These are phyloP conservation scores for Selenia dentaria DNA, from an alignment of 2,888 invertebrate species.

Conservation along the genomic window DNA sequence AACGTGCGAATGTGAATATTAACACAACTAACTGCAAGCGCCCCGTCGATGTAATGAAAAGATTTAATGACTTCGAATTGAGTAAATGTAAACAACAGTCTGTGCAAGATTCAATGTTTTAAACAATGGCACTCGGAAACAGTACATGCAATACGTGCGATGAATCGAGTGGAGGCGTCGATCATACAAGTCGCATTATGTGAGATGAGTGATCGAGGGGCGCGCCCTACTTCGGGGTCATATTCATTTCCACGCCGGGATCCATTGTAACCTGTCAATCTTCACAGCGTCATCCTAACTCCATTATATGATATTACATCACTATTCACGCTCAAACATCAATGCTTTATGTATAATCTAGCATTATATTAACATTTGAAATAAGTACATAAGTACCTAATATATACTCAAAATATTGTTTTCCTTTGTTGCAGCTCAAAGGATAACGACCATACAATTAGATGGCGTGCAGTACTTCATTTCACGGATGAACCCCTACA, in stretches of 20 bases:
- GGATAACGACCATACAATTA: slow-evolving; percentile 93
- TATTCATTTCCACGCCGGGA: slow-evolving; percentile 52
- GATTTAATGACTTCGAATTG: slow-evolving; percentile 24
- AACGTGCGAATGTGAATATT: slow-evolving; percentile 41
- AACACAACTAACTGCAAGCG: slow-evolving; percentile 40
- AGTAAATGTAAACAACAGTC: slow-evolving; percentile 14
- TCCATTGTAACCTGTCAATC: slow-evolving; percentile 48
- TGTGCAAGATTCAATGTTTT: slow-evolving; percentile 14
- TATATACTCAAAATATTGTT: slow-evolving; percentile 19
- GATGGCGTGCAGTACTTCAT: slow-evolving; percentile 95
- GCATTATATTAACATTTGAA: too few species aligned
- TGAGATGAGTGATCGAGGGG: slow-evolving; percentile 49
- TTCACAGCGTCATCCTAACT: slow-evolving; percentile 17
- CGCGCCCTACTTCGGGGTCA: slow-evolving; percentile 48
- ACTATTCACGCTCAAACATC: too few species aligned
- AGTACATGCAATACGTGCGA: slow-evolving; percentile 15
- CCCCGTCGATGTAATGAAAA: slow-evolving; percentile 24
- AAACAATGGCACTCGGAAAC: slow-evolving; percentile 16
- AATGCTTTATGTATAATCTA: slow-evolving; percentile 5
- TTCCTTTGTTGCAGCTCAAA: slow-evolving; percentile 87
- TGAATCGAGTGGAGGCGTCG: slow-evolving; percentile 40
- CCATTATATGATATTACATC: slow-evolving; percentile 12
- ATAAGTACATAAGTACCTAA: too few species aligned
- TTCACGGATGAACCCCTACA: slow-evolving; percentile 94
- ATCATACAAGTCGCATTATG: slow-evolving; percentile 42